Percentiles rank a stretch among this genome's conserved stretches.
These are phyloP conservation scores for Scaptomyza caliginosa DNA, from an alignment of 2,888 invertebrate genomes.

Conservation along the genomic window DNA sequence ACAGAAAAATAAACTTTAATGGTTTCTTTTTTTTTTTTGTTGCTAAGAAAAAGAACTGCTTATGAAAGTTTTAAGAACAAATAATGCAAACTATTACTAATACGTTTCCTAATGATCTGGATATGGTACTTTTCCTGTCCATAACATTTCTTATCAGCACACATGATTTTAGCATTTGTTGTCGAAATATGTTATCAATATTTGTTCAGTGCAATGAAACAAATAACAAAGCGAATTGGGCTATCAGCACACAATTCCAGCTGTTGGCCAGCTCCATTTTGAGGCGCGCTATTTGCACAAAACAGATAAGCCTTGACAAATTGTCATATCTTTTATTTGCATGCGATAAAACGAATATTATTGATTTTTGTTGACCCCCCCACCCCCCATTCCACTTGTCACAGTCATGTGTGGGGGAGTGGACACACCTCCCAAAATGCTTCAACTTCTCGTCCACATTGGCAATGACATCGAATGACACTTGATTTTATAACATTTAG, in stretches of 20 bases:
- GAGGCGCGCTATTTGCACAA: constrained; percentile 23
- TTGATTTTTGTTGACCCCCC: constrained; percentile 64
- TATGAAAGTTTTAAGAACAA: neutral
- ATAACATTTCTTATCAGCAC: neutral
- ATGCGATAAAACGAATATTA: constrained; percentile 55
- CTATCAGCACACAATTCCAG: neutral
- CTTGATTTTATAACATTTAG: constrained; percentile 21
- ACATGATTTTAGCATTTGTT: neutral
- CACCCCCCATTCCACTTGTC: constrained; percentile 17
- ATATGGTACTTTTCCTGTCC: constrained; percentile 10
- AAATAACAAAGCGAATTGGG: constrained; percentile 9
- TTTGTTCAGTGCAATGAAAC: constrained; percentile 13
- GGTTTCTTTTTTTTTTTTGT: neutral
- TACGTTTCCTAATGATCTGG: neutral
- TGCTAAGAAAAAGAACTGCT: neutral
- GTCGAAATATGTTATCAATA: constrained; percentile 14
- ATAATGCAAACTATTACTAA: too few relatives aligned
- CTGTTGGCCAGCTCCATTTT: neutral
- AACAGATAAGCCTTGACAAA: constrained; percentile 54
- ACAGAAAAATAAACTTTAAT: neutral
- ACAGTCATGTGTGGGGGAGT: neutral
- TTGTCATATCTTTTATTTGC: constrained; percentile 57
- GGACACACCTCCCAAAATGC: constrained; percentile 28
- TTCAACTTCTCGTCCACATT: constrained; percentile 4
- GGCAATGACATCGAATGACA: constrained; percentile 22